phyloP scores from a whole-genome alignment of 2,888 invertebrate genomes.

The Eurytoma californica region DNA sequence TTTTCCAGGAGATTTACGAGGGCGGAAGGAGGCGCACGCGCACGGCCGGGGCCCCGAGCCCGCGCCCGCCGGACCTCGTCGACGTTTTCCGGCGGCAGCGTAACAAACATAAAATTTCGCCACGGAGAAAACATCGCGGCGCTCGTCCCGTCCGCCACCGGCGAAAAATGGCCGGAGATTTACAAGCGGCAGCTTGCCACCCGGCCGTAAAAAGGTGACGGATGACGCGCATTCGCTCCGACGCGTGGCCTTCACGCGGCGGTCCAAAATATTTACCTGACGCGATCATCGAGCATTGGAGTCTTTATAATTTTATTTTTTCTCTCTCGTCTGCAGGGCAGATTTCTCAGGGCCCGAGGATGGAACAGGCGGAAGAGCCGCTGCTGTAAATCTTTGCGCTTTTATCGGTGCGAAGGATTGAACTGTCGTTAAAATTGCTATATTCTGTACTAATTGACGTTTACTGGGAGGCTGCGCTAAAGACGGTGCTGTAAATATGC shows the following conservation, averaged over 20 bases:
- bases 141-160: too few relatives aligned
- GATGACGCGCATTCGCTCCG: background rate
- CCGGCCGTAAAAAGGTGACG: too few relatives aligned
- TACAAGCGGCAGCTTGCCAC: too few relatives aligned
- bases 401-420: conserved; percentile 7
- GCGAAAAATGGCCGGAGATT: too few relatives aligned
- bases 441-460: conserved; percentile 44
- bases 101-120: too few relatives aligned
- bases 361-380: background rate
- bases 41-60: too few relatives aligned
- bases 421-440: conserved; percentile 29
- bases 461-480: conserved; percentile 18
- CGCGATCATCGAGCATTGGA: conserved; percentile 24
- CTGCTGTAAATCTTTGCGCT: conserved; percentile 29
- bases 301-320: background rate
- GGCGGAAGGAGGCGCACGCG: background rate
- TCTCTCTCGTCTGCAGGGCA: background rate
- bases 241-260: conserved; percentile 35
- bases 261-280: conserved; percentile 46
- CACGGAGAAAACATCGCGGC: too few relatives aligned
- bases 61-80: too few relatives aligned
- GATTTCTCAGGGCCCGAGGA: background rate
- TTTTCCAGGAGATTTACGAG: conserved; percentile 33
- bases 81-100: too few relatives aligned
- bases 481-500: background rate